A percentile compares a stretch with the other conserved stretches of the same genome.
These are phyloP conservation scores for Polyommatus icarus DNA, from an alignment of 2,888 invertebrate species.

Conservation along the genomic window DNA sequence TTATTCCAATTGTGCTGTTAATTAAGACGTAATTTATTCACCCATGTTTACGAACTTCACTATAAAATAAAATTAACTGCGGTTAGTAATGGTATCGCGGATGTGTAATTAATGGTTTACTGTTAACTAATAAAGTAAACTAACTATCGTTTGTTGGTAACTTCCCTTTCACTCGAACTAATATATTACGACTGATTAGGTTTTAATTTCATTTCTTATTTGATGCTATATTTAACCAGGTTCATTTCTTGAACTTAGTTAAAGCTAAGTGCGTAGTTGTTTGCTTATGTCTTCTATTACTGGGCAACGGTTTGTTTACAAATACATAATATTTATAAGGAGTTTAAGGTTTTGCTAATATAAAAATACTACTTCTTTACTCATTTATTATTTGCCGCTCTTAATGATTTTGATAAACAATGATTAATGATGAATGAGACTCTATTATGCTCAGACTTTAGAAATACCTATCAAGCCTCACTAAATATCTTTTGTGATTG, in stretches of 20 bases:
- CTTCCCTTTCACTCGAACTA: constrained; percentile 15
- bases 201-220: neutral
- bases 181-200: constrained; percentile 8
- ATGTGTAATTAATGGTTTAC: neutral
- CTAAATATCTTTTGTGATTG: no score
- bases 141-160: constrained; percentile 7
- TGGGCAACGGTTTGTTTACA: no score
- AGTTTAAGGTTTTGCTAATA: no score
- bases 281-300: neutral
- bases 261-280: neutral
- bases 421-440: no score
- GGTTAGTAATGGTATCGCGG: neutral
- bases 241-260: neutral
- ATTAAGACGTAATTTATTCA: neutral
- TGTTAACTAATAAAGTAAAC: constrained; percentile 12
- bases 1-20: neutral
- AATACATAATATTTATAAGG: no score
- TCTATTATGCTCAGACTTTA: no score
- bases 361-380: no score
- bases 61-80: neutral
- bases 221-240: neutral
- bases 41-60: neutral
- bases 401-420: no score
- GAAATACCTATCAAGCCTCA: no score
- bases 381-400: no score